Conservation (phyloP, 2,888 invertebrate genomes). For the Chymomyza procnemis region DNA sequence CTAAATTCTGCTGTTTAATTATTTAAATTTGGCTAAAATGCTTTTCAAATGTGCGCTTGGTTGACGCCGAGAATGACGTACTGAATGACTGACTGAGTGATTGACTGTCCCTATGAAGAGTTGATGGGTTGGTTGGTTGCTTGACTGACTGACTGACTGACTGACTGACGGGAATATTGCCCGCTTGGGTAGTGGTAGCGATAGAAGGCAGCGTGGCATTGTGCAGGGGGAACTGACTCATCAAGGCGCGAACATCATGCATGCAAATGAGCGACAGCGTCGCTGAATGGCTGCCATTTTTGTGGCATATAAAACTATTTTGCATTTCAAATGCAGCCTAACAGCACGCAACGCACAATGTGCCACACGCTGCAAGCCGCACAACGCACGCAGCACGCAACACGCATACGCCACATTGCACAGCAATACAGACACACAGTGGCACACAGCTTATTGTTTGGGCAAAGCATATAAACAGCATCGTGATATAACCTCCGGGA, state of each 20-base stretch:
- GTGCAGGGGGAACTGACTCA: constrained; percentile 10
- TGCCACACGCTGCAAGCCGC: constrained; percentile 34
- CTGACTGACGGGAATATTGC: neutral
- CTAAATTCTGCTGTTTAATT: constrained; percentile 27
- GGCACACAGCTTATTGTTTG: neutral
- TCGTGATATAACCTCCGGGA: no score
- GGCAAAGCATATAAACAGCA: no score
- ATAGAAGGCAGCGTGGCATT: neutral
- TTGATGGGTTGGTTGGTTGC: neutral
- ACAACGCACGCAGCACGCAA: constrained; percentile 47
- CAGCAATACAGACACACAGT: neutral
- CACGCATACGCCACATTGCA: neutral
- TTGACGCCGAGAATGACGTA: neutral
- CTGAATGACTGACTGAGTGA: neutral
- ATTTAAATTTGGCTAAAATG: constrained; percentile 45
- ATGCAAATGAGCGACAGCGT: constrained; percentile 56
- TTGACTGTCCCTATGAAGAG: neutral
- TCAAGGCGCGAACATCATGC: constrained; percentile 52
- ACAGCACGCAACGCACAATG: constrained; percentile 25
- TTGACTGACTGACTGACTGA: neutral
- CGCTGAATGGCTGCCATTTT: constrained; percentile 52
- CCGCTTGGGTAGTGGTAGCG: no score
- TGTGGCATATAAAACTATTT: constrained; percentile 59
- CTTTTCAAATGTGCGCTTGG: constrained; percentile 28
- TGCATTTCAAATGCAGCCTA: constrained; percentile 61